A percentile compares a stretch with the other conserved stretches of the same genome.
phyloP scores from a whole-genome alignment of 1,140 invertebrate species.

The Ctenoplectra terminalis region DNA sequence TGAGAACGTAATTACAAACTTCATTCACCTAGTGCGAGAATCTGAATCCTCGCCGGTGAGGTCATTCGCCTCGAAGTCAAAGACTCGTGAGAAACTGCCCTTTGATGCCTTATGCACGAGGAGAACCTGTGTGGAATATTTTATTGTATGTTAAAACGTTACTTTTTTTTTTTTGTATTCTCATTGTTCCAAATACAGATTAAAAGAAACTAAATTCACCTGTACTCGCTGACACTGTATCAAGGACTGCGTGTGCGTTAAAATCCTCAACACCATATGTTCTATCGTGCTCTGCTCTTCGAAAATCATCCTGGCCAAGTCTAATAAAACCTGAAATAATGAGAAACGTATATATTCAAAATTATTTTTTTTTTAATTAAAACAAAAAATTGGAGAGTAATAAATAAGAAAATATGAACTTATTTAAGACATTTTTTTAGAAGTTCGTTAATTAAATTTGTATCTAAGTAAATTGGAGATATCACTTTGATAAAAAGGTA shows the following conservation, averaged over 20 bases:
- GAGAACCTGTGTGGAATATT: conserved; percentile 85
- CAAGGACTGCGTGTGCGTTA: conserved; percentile 96
- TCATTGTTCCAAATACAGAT: too few species aligned
- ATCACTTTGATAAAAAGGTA: too few species aligned
- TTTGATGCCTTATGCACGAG: conserved; percentile 94
- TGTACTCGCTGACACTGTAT: conserved; percentile 97
- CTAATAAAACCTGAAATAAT: conserved; percentile 89
- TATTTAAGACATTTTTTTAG: too few species aligned
- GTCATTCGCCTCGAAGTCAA: conserved; percentile 94
- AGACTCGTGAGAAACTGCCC: conserved; percentile 95
- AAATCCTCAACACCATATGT: conserved; percentile 96
- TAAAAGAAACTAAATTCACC: conserved; percentile 80
- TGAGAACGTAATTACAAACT: conserved; percentile 67
- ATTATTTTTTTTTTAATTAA: neutral
- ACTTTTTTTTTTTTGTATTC: neutral
- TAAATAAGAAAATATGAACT: too few species aligned
- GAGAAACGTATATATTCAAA: neutral
- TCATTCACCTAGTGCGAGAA: conserved; percentile 87
- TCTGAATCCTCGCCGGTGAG: conserved; percentile 89
- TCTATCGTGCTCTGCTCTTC: conserved; percentile 98
- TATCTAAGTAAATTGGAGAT: too few species aligned
- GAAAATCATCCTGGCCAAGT: conserved; percentile 97
- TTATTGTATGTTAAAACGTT: neutral
- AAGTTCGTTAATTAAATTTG: too few species aligned
- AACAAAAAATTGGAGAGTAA: too few species aligned